Percentiles rank a stretch among this genome's conserved stretches.
Conservation (phyloP, 2,797 vertebrate species). For the Eleutherodactylus coqui region DNA sequence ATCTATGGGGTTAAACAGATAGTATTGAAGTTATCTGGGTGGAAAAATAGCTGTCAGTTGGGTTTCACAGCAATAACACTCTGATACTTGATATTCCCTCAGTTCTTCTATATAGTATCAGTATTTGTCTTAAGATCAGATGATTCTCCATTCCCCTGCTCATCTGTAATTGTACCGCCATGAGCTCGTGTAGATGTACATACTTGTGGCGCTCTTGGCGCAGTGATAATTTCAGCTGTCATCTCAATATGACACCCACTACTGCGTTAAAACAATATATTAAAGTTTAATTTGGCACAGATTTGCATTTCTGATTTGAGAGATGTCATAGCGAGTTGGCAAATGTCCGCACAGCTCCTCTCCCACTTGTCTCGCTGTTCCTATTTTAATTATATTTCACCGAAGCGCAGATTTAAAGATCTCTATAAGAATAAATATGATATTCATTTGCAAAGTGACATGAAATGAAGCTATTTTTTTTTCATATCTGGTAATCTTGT, state of each 20-base stretch:
- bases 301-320: constrained; percentile 26
- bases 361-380: constrained; percentile 4
- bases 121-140: not conserved
- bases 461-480: not conserved
- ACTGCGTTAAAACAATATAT: constrained; percentile 20
- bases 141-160: not conserved
- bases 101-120: not conserved
- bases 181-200: not conserved
- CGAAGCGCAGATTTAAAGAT: not conserved
- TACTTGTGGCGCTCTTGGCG: not conserved
- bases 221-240: constrained; percentile 14
- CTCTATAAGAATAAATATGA: constrained; percentile 10
- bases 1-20: too few species aligned
- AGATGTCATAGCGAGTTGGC: constrained; percentile 23
- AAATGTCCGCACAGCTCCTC: constrained; percentile 21
- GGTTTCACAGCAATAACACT: too few species aligned
- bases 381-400: constrained; percentile 22
- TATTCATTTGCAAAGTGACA: not conserved
- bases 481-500: constrained; percentile 10
- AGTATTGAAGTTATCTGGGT: too few species aligned
- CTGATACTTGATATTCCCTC: not conserved
- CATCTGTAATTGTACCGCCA: not conserved
- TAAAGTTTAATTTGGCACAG: constrained; percentile 16
- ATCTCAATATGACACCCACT: constrained; percentile 13
- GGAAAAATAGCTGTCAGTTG: too few species aligned